Evolutionary conservation across 2,888 invertebrate genomes (phyloP).

Genomic region (Drosophila peninsularis): DNA sequence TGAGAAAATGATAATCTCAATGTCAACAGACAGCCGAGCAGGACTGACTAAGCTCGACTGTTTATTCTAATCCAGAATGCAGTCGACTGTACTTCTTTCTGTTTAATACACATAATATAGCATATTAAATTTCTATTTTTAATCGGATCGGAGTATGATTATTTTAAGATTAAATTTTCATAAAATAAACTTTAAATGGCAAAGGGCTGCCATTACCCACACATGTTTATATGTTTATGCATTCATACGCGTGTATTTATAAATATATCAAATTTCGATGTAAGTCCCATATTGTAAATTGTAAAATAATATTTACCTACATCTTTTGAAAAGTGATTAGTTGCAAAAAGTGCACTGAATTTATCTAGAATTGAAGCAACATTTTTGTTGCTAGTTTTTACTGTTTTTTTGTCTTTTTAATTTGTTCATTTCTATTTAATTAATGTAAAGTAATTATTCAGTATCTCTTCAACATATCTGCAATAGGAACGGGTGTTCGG

Average conservation of each 20-base stretch:
- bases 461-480: conserved; percentile 51
- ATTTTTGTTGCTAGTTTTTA: neutral
- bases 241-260: neutral
- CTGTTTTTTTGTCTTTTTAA: conserved; percentile 1
- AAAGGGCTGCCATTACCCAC: too few species aligned
- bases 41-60: too few species aligned
- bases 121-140: neutral
- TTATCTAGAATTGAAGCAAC: neutral
- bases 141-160: neutral
- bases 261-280: too few species aligned
- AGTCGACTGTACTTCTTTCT: neutral
- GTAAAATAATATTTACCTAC: too few species aligned
- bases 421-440: conserved; percentile 17
- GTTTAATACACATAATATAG: neutral
- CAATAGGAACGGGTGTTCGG: conserved; percentile 37
- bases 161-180: too few species aligned
- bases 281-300: too few species aligned
- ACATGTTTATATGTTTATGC: neutral
- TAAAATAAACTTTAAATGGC: neutral
- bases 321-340: neutral
- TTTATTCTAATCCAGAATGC: too few species aligned
- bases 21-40: too few species aligned
- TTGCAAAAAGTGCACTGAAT: neutral
- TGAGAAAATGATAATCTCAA: too few species aligned
- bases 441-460: conserved; percentile 31